Base-by-base conservation (phyloP, 30 jellyfish, hydroid and myxozoan species). In the Euphysa ruthae region DNA sequence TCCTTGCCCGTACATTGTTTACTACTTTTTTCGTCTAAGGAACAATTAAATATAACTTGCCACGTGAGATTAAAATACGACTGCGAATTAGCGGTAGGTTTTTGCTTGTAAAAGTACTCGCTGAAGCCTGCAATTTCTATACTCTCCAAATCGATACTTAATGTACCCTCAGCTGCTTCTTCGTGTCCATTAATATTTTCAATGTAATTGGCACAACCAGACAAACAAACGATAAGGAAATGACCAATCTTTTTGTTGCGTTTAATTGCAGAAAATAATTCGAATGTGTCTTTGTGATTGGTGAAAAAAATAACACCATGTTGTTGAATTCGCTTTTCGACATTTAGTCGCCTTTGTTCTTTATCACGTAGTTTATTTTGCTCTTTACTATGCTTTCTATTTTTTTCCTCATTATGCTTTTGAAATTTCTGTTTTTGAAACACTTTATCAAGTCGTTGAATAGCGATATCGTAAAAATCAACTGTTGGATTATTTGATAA, bases 11-110 rank as follows among this genome's bases (percentile, higher is more conserved):
- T 43, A 42, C 93, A 69, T 16, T 2, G 31, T 15, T 35, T 49
- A 18, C 19, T 35, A 43, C 20, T 54, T 5, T 38, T 61, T 25
- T 31, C 4, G 10, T 1, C 71, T 2, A 72, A 44, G n/a, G 44
- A 44, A 55, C 95, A 84, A 12, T 70, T 21, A 51, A 84, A 84
- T 1, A 71, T 57, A 15, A 76, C 75, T 19, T 83, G 86, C 95
- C 95, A 84, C 24, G 71, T 74, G 50, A 50, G 66, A 27, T 62
- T 46, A 44, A 84, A 84, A 83, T 88, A 77, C 20, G 83, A 54
- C 27, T 61, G 43, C 33, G 58, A 49, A 26, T 60, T 55, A 0
- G 63, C 14, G 32, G 22, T 54, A 52, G 88, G 63, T 6, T 61
- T 84, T 71, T 74, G 50, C 26, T 51, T 49, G 23, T 8, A 44